Evolutionary conservation across 2,888 invertebrate species (phyloP).

Genomic region (Heteromurus nitidus): DNA sequence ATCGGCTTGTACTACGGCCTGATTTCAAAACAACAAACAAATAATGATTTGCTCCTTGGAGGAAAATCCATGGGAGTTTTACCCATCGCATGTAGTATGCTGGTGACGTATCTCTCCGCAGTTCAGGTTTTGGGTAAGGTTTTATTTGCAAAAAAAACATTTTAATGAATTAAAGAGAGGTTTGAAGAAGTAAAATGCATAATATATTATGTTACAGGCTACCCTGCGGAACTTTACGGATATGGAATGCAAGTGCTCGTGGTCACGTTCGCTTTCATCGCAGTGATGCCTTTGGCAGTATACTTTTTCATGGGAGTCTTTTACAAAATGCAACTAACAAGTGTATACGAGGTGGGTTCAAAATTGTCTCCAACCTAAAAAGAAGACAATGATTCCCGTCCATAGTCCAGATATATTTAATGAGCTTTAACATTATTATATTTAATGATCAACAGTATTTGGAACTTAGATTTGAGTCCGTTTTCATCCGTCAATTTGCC

Average conservation of each 20-base stretch:
- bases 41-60: conserved; percentile 70
- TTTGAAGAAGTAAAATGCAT: too few relatives aligned
- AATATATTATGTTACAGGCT: too few relatives aligned
- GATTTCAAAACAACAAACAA: conserved; percentile 69
- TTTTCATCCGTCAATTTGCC: conserved; percentile 62
- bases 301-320: neutral
- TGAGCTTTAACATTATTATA: neutral
- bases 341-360: conserved; percentile 68
- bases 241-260: neutral
- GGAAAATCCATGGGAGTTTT: conserved; percentile 68
- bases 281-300: neutral
- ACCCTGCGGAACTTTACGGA: neutral
- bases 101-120: conserved; percentile 72
- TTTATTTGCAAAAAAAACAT: too few relatives aligned
- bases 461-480: conserved; percentile 68
- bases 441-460: conserved; percentile 61
- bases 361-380: neutral
- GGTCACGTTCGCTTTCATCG: neutral
- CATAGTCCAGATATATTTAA: neutral
- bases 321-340: conserved; percentile 41
- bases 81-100: conserved; percentile 67
- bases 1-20: conserved; percentile 72
- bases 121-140: conserved; percentile 74
- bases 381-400: neutral
- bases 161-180: too few relatives aligned